Evolutionary conservation across 2,888 invertebrate genomes (phyloP), one percentile per base, ranked within the genome.

Genomic region (Eremobia ochroleuca): DNA sequence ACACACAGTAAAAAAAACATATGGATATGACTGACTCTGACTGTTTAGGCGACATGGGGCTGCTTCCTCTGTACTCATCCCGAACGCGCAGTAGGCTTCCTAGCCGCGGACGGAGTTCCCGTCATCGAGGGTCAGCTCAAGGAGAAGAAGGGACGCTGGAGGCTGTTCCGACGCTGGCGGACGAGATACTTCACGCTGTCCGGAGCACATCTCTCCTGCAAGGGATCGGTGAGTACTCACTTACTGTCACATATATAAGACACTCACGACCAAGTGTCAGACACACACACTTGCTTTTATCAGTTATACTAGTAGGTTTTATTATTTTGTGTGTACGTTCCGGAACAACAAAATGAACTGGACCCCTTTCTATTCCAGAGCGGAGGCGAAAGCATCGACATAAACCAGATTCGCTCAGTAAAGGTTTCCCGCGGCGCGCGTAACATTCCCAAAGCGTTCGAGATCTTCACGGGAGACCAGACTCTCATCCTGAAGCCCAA

Each of bases 31-130:
- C n/a, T n/a, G n/a, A n/a, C n/a, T n/a, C n/a, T n/a, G n/a, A n/a
- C n/a, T n/a, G n/a, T n/a, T n/a, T 34, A 92, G 83, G 94, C 94
- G 79, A 92, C 95, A 69, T 99, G 99, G 99, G 98, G 98, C 73
- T 99, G 99, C 94, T 99, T 99, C 95, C 97, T 99, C 85, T 99
- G 99, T 95, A 98, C 98, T 91, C 99, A 99, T 95, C 99, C 99
- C 0, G 99, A 99, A 93, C 97, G 98, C 85, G 98, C 99, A 11
- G 97, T 98, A 8, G 98, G 98, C 13, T 98, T 99, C 94, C 97
- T 99, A 59, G 97, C 97, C 85, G 97, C 97, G 78, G 98, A 98
- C 94, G 98, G 98, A 34, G 98, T 98, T 91, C 99, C 99, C 58
- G 98, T 99, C 89, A 99, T 99, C 87, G 99, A 99, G 85, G 93